Evolutionary conservation across 2,113 vertebrate genomes (phyloP), one percentile per base, ranked within the genome.

Genomic region (Thunnus thynnus): DNA sequence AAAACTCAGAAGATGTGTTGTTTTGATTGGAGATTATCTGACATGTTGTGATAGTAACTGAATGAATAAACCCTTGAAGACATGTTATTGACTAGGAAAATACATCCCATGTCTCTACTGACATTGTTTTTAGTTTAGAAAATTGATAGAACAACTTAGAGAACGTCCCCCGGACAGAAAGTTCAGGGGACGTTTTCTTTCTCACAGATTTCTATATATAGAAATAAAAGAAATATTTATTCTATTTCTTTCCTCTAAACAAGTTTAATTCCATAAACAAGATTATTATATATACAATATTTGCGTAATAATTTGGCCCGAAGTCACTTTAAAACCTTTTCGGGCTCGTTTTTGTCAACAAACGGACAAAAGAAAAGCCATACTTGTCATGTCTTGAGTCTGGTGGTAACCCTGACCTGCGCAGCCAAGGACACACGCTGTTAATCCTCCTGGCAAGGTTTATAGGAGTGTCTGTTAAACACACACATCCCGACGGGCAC

Each of bases 401-500:
- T 27, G 44, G 2, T 0, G 11, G 27, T 25, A 51, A 77, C 60
- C 10, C 10, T 46, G 18, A 71, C 58, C 58, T 52, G 60, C 69
- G n/a, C 65, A 57, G 36, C 52, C 58, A 55, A 63, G 63, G 52
- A 62, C 62, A 6, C 71, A 67, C 22, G 1, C 46, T 64, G 14
- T 75, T 72, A 62, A 72, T 78, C 78, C 13, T 51, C 58, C 47
- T 0, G 18, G 4, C 60, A 32, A 62, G 20, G 20, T 58, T 54
- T 47, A 9, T 41, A 41, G 36, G 72, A 17, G 18, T 57, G 73
- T 64, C 41, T 73, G 60, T 47, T 60, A 50, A 65, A 70, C 48
- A 70, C 0, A 2, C 52, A 25, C 10, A 17, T 64, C 64, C 36
- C 65, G 16, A 70, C 70, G 47, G 14, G 25, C 20, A 13, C 46